phyloP scores from a whole-genome alignment of 2,888 invertebrate species.

The Belgica antarctica region DNA sequence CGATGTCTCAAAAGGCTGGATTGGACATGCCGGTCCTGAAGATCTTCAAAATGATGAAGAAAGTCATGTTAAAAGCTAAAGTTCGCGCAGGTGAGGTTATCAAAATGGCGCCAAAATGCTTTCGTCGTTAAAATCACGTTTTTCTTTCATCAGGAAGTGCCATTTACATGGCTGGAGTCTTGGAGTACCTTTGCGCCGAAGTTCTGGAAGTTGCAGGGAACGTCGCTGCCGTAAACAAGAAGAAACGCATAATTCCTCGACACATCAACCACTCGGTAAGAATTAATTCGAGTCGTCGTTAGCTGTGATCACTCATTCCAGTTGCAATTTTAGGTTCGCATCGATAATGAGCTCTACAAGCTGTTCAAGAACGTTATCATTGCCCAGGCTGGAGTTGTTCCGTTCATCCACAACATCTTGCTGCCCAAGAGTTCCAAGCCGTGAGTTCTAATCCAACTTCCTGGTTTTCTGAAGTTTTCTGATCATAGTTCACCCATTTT shows the following conservation, averaged over 20 bases:
- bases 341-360: neutral
- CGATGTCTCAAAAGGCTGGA: too few species aligned
- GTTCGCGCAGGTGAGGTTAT: too few species aligned
- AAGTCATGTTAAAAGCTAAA: too few species aligned
- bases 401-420: conserved; percentile 11
- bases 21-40: too few species aligned
- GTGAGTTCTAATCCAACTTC: too few species aligned
- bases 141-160: conserved; percentile 57
- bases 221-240: conserved; percentile 65
- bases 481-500: too few species aligned
- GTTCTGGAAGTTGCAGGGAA: conserved; percentile 64
- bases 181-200: conserved; percentile 68
- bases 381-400: neutral
- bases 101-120: too few species aligned
- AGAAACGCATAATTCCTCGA: conserved; percentile 53
- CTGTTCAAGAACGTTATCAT: neutral
- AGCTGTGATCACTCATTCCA: neutral
- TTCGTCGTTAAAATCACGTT: too few species aligned
- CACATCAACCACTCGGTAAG: too few species aligned
- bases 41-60: too few species aligned
- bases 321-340: neutral
- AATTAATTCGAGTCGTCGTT: too few species aligned
- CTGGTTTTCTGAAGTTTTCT: too few species aligned
- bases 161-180: conserved; percentile 59
- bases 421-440: conserved; percentile 17